Evolutionary conservation across 2,888 invertebrate species (phyloP), one percentile per base, ranked within the genome.

Genomic region (Leptinotarsa juncta): DNA sequence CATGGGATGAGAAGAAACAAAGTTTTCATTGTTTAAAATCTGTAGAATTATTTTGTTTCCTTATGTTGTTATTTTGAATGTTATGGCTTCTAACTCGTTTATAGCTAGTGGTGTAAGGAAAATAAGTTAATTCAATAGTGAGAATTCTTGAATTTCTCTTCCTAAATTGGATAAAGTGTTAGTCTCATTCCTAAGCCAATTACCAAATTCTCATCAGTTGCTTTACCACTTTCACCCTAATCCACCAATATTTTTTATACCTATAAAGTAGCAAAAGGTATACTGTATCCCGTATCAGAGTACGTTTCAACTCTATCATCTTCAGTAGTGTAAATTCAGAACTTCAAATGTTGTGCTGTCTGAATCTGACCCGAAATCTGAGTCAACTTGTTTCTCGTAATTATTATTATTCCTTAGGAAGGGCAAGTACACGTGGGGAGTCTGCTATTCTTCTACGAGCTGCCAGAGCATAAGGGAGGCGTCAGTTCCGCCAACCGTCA

Each of bases 381-480:
- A 85, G 68, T 85, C 86, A 4, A 80, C 80, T 65, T 32, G 51
- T 15, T 71, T 65, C 14, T 57, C 76, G 71, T 16, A 26, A 65
- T 15, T 73, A 67, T 15, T 73, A 67, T 18, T 74, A 53, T 62
- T 75, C 66, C 60, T 51, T 51, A 77, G 75, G 70, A 73, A 78
- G 74, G 80, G 79, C 67, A 77, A 74, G 70, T 75, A 76, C 23
- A 79, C 73, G 53, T 72, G 67, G 72, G 81, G 82, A 82, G 83
- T 83, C 74, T 86, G 91, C 90, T 93, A 94, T 89, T 94, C 94
- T 84, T 94, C 94, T 83, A 94, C 93, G 78, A 96, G 89, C 88
- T 96, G 95, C 96, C 97, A 97, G 79, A 97, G 91, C 94, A 97
- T 95, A 55, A 97, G 91, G 10, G 95, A 94, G 42, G 96, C 96